Evolutionary conservation across 92 coral and sea anemone species (phyloP).

Genomic region (Muricea muricata): DNA sequence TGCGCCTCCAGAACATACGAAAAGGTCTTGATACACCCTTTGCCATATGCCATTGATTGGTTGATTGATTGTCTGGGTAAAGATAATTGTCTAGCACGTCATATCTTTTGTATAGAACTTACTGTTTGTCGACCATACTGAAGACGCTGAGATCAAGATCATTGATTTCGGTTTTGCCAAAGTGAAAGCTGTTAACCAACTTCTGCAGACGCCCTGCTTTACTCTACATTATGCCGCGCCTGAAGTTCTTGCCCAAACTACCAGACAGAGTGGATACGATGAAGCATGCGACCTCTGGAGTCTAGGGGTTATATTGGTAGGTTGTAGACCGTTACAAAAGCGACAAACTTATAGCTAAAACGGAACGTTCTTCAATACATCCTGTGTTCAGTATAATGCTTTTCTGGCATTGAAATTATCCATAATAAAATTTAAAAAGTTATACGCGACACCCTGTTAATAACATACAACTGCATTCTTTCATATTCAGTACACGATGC

Average conservation of each 20-base stretch:
- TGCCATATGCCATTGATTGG: too few relatives aligned
- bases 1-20: too few relatives aligned
- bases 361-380: too few relatives aligned
- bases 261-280: constrained; percentile 79
- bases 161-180: constrained; percentile 99
- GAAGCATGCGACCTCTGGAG: constrained; percentile 99
- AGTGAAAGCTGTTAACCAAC: constrained; percentile 92
- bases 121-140: constrained; percentile 87
- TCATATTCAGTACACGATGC: constrained; percentile 84
- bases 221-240: constrained; percentile 96
- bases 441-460: too few relatives aligned
- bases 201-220: constrained; percentile 93
- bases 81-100: too few relatives aligned
- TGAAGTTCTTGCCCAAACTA: constrained; percentile 87
- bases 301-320: constrained; percentile 96
- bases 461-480: not conserved
- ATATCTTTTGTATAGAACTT: constrained; percentile 76
- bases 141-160: constrained; percentile 87
- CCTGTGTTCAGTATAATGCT: too few relatives aligned
- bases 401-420: too few relatives aligned
- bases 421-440: too few relatives aligned
- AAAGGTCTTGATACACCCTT: too few relatives aligned
- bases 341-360: too few relatives aligned
- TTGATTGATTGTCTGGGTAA: too few relatives aligned
- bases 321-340: not conserved